Evolutionary conservation across 2,113 vertebrate species (phyloP).

Genomic region (Nothobranchius furzeri): DNA sequence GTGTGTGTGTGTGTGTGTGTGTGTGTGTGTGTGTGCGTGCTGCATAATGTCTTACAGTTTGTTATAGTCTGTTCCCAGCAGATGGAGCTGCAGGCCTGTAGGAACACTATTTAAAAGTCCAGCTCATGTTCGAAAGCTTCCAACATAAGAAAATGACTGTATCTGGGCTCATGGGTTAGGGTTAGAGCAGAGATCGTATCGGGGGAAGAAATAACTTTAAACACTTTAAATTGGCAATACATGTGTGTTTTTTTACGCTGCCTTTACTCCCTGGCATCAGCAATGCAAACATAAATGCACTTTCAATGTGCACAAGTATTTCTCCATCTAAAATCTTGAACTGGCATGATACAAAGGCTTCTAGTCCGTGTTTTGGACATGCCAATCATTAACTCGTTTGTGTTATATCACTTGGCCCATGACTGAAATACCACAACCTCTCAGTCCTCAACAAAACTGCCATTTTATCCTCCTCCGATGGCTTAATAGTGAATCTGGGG

Average conservation of each 20-base stretch:
- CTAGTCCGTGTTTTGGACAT: slow-evolving; percentile 3
- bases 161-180: not conserved
- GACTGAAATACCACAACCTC: slow-evolving; percentile 34
- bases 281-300: not conserved
- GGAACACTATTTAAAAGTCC: not conserved
- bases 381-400: slow-evolving; percentile 23
- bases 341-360: not conserved
- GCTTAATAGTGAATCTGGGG: slow-evolving; percentile 66
- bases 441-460: slow-evolving; percentile 62
- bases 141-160: not conserved
- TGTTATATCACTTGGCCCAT: slow-evolving; percentile 39
- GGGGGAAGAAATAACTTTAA: not conserved
- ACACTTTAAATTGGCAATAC: not conserved
- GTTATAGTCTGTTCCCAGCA: slow-evolving; percentile 37
- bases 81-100: slow-evolving; percentile 44
- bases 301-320: slow-evolving; percentile 1
- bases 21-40: too few species aligned
- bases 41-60: too few species aligned
- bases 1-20: too few species aligned
- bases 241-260: not conserved
- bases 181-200: not conserved
- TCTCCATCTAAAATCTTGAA: not conserved
- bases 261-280: not conserved
- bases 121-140: slow-evolving; percentile 19
- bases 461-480: slow-evolving; percentile 70